phyloP scores from a whole-genome alignment of 2,888 invertebrate species.

The Xanthorhoe spadicearia region DNA sequence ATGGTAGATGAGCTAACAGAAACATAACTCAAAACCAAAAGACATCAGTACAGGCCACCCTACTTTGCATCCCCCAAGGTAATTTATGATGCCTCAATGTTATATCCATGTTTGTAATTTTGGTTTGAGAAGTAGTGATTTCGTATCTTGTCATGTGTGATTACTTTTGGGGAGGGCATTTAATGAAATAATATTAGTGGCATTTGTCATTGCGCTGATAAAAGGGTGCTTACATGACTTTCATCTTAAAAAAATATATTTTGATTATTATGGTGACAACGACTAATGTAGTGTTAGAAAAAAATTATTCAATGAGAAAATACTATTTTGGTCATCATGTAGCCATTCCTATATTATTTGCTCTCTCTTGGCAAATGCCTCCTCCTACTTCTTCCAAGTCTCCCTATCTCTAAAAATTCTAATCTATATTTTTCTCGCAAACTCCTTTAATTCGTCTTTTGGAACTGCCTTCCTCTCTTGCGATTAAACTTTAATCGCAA shows the following conservation, averaged over 20 bases:
- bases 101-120: constrained; percentile 39
- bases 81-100: constrained; percentile 39
- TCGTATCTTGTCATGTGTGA: constrained; percentile 35
- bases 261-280: not conserved
- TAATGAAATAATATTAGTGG: constrained; percentile 36
- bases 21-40: constrained; percentile 29
- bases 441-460: too few relatives aligned
- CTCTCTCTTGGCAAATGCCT: too few relatives aligned
- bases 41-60: constrained; percentile 33
- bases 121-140: constrained; percentile 32
- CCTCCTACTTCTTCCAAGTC: too few relatives aligned
- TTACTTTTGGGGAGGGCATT: constrained; percentile 29
- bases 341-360: too few relatives aligned
- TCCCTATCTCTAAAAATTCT: too few relatives aligned
- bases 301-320: too few relatives aligned
- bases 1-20: not conserved
- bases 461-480: too few relatives aligned
- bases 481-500: too few relatives aligned
- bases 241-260: not conserved
- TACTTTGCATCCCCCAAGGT: constrained; percentile 34
- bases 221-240: not conserved
- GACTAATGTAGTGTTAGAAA: too few relatives aligned
- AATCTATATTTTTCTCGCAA: too few relatives aligned
- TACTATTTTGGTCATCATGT: too few relatives aligned
- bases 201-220: constrained; percentile 18